phyloP scores from a whole-genome alignment of 2,113 vertebrate species.

The Anhinga rufa region DNA sequence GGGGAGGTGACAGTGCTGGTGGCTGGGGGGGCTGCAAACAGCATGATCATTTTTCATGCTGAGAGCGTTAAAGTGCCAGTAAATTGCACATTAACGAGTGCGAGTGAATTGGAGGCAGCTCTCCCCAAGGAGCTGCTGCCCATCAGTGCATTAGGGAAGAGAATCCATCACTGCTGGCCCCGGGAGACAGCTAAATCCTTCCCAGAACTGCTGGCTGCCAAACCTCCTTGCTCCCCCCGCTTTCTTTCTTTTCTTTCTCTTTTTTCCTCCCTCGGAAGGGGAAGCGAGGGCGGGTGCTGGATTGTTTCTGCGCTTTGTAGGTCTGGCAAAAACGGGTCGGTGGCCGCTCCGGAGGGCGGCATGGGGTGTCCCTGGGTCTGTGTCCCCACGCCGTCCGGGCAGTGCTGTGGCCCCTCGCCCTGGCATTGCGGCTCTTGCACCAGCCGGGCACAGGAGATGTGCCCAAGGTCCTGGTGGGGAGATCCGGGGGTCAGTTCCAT shows the following conservation, averaged over 20 bases:
- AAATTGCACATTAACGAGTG: conserved; percentile 78
- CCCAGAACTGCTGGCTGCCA: conserved; percentile 65
- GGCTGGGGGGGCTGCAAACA: conserved; percentile 42
- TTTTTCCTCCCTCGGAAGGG: neutral
- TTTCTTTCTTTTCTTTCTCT: conserved; percentile 13
- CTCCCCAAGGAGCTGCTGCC: conserved; percentile 59
- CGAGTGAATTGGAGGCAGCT: conserved; percentile 65
- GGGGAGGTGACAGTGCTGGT: conserved; percentile 24
- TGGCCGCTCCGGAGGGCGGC: neutral
- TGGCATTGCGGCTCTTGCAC: neutral
- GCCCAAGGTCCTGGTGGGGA: neutral
- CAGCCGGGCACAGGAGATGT: neutral
- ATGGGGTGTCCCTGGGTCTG: neutral
- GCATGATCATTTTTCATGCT: conserved; percentile 69
- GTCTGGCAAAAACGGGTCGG: neutral
- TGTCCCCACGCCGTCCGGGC: neutral
- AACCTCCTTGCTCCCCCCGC: neutral
- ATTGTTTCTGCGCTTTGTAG: neutral
- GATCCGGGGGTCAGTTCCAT: neutral
- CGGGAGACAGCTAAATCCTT: conserved; percentile 67
- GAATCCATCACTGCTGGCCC: conserved; percentile 65
- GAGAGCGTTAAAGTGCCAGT: conserved; percentile 74
- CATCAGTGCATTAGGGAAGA: conserved; percentile 67
- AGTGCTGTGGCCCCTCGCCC: neutral
- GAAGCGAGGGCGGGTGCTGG: neutral